These are phyloP conservation scores for Eucidaris tribuloides DNA, from an alignment of 35 echinoderm and acorn worm species.

Conservation along the genomic window DNA sequence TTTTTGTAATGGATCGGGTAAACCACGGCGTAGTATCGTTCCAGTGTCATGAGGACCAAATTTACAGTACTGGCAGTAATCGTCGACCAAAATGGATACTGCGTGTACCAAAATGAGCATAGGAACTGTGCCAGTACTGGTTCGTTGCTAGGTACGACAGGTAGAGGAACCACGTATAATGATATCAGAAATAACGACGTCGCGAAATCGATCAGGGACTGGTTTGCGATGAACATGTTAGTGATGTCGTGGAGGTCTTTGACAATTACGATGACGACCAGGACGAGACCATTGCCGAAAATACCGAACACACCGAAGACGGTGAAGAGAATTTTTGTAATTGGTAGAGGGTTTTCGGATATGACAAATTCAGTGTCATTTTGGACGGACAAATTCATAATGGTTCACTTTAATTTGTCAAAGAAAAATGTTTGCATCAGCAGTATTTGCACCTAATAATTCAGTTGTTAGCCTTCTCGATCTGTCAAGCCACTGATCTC, in stretches of 20 bases:
- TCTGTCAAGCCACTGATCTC: too few relatives aligned
- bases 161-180: background rate
- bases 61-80: conserved; percentile 50
- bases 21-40: conserved; percentile 64
- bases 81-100: conserved; percentile 63
- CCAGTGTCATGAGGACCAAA: conserved; percentile 45
- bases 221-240: conserved; percentile 73
- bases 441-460: too few relatives aligned
- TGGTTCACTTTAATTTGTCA: too few relatives aligned
- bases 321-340: too few relatives aligned
- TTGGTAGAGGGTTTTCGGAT: too few relatives aligned
- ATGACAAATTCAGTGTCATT: too few relatives aligned
- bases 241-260: conserved; percentile 2
- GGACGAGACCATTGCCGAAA: background rate
- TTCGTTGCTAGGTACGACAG: background rate
- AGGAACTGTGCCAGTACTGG: conserved; percentile 20
- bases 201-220: conserved; percentile 62
- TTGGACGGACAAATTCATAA: too few relatives aligned
- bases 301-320: background rate
- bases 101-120: conserved; percentile 51
- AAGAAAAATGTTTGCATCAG: too few relatives aligned
- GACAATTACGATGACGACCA: background rate
- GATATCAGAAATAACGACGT: conserved; percentile 40
- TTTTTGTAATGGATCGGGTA: conserved; percentile 45
- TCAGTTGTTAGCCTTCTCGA: too few relatives aligned